Conservation (phyloP, 2,888 invertebrate species). For the Cabera pusaria region DNA sequence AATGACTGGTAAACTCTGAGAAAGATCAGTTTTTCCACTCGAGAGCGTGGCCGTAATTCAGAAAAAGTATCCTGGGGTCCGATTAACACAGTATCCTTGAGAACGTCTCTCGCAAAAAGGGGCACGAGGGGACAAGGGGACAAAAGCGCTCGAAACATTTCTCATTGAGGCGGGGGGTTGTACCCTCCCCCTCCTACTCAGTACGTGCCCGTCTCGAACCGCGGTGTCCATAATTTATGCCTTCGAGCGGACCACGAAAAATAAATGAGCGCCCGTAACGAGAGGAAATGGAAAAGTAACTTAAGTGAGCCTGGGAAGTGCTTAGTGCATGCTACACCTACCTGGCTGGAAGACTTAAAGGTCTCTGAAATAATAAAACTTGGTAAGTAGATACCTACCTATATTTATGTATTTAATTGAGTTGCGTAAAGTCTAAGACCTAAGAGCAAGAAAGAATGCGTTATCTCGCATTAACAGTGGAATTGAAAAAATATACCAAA, state of each 20-base stretch:
- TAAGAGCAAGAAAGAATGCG: no score
- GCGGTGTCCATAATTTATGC: slow-evolving; percentile 80
- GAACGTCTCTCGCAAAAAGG: slow-evolving; percentile 76
- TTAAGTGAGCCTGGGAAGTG: slow-evolving; percentile 40
- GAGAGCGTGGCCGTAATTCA: slow-evolving; percentile 50
- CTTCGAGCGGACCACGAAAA: slow-evolving; percentile 73
- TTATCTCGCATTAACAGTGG: no score
- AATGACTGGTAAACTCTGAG: slow-evolving; percentile 36
- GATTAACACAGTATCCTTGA: slow-evolving; percentile 82
- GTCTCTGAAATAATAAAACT: no score
- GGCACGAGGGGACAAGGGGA: slow-evolving; percentile 70
- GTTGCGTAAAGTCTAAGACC: no score
- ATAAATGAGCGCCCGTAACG: slow-evolving; percentile 69
- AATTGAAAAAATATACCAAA: no score
- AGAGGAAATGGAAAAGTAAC: slow-evolving; percentile 63
- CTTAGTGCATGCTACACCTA: no score
- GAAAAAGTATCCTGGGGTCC: slow-evolving; percentile 68
- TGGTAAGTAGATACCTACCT: no score
- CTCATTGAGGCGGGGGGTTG: slow-evolving; percentile 60
- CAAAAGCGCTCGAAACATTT: slow-evolving; percentile 64
- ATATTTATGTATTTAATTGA: no score
- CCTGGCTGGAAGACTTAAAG: no score
- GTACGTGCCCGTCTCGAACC: slow-evolving; percentile 60
- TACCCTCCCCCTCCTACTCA: slow-evolving; percentile 37
- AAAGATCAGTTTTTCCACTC: slow-evolving; percentile 54